Evolutionary conservation across 2,888 invertebrate species (phyloP).

Genomic region (Scrobipalpa costella): DNA sequence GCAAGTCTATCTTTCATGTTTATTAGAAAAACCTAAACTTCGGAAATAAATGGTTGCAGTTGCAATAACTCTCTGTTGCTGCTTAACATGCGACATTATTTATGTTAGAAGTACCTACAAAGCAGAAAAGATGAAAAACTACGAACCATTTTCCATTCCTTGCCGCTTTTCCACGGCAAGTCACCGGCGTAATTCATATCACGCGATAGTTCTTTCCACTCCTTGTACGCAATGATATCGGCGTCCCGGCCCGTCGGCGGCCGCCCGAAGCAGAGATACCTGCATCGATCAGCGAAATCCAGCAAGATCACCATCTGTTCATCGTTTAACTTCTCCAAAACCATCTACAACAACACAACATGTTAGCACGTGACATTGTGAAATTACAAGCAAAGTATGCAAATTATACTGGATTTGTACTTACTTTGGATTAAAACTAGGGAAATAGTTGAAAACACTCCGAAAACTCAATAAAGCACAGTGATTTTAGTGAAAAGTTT

Average conservation of each 20-base stretch:
- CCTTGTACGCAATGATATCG: slow-evolving; percentile 3
- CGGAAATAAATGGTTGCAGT: no score
- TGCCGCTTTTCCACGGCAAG: slow-evolving; percentile 19
- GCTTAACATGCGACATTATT: no score
- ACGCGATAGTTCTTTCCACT: slow-evolving; percentile 30
- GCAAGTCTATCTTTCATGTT: no score
- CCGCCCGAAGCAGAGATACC: slow-evolving; percentile 28
- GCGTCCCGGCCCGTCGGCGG: background rate
- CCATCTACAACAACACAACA: slow-evolving; percentile 11
- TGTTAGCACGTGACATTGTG: background rate
- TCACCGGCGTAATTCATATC: slow-evolving; percentile 24
- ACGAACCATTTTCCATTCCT: slow-evolving; percentile 30
- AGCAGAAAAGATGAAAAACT: no score
- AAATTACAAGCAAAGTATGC: background rate
- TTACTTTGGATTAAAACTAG: background rate
- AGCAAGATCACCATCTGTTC: slow-evolving; percentile 29
- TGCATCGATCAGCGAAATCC: slow-evolving; percentile 28
- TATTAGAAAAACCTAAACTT: no score
- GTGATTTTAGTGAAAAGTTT: background rate
- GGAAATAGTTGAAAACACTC: background rate
- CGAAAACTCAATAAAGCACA: background rate
- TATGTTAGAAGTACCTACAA: no score
- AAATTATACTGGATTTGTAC: background rate
- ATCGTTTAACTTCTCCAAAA: background rate
- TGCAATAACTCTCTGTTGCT: no score